Base-by-base conservation (phyloP, 1,140 invertebrate species). In the Sminthurides bifidus region DNA sequence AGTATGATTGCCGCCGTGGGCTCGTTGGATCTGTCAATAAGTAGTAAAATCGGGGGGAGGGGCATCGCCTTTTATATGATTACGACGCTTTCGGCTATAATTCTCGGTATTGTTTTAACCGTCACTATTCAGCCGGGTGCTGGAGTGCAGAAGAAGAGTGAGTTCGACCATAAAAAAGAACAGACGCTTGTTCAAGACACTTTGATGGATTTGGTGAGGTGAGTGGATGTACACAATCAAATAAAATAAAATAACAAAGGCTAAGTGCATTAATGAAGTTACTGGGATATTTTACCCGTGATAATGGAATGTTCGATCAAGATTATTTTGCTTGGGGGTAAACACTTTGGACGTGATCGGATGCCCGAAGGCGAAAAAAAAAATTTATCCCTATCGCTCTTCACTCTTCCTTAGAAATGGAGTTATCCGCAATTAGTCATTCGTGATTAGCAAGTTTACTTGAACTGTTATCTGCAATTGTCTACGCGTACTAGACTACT, bases 1-100 rank as follows among this genome's bases (percentile, higher is more conserved):
- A 79, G 77, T 29, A 70, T 81, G 24, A 74, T 81, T 19, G 70
- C 44, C 8, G 78, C 77, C 68, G 68, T 73, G 52, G 77, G 76
- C 27, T 64, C 61, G 15, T 61, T 75, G 27, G 81, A 84, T 66
- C 66, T 81, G 17, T 75, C 74, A 1, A 69, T 81, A 31, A 81
- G 79, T 6, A 79, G 80, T 37, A 77, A 72, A 66, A 83, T 86
- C 55, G 78, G 78, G 17, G 71, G 72, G 10, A 71, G 82, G 15
- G 83, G 85, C 1, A 76, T 87, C 30, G 70, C 76, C 5, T 88
- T 85, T 70, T 89, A 88, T 69, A 74, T 87, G 68, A 71, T 74
- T 8, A 88, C 86, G 8, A 89, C 85, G 0, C 70, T 88, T 50
- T 70, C 78, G 53, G 81, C 84, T 15, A 82, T 83, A 14, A 73